Conservation (phyloP, 2,797 vertebrate genomes). For the Cyclopterus lumpus region DNA sequence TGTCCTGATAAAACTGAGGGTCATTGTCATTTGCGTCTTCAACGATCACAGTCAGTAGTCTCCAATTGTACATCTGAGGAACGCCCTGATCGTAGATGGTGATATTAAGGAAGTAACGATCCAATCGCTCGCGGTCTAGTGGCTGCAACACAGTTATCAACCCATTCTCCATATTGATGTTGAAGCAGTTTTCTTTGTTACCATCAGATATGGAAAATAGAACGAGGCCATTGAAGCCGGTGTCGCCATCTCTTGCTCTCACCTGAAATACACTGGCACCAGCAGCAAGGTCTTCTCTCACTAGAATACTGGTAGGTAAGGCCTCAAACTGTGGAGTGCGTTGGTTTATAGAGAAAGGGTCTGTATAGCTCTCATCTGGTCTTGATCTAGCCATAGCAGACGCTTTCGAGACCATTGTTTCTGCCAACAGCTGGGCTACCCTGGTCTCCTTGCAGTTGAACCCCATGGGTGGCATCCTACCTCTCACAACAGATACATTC, state of each 20-base stretch:
- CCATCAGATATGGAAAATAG: constrained; percentile 92
- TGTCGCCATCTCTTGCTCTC: constrained; percentile 89
- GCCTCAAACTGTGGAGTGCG: constrained; percentile 90
- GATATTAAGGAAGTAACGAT: constrained; percentile 92
- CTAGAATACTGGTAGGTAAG: constrained; percentile 86
- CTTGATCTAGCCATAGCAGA: constrained; percentile 84
- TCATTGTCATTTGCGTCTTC: constrained; percentile 95
- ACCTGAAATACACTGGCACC: constrained; percentile 87
- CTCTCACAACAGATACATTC: constrained; percentile 91
- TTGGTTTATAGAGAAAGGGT: constrained; percentile 89
- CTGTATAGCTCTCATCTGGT: constrained; percentile 85
- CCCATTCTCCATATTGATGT: constrained; percentile 91
- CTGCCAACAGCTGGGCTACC: constrained; percentile 92
- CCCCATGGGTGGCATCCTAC: constrained; percentile 81
- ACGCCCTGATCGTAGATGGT: constrained; percentile 95
- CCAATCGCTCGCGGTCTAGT: constrained; percentile 90
- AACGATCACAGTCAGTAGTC: constrained; percentile 87
- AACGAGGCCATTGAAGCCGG: constrained; percentile 91
- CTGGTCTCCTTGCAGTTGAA: constrained; percentile 93
- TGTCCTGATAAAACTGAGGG: constrained; percentile 87
- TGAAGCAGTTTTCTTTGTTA: constrained; percentile 92
- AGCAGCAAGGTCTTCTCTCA: constrained; percentile 86
- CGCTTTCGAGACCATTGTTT: constrained; percentile 92
- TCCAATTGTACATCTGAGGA: constrained; percentile 91
- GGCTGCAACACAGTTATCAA: constrained; percentile 90